A percentile compares a stretch with the other conserved stretches of the same genome.
These are phyloP conservation scores for Rhabdornis inornatus DNA, from an alignment of 2,113 vertebrate species.

Conservation along the genomic window DNA sequence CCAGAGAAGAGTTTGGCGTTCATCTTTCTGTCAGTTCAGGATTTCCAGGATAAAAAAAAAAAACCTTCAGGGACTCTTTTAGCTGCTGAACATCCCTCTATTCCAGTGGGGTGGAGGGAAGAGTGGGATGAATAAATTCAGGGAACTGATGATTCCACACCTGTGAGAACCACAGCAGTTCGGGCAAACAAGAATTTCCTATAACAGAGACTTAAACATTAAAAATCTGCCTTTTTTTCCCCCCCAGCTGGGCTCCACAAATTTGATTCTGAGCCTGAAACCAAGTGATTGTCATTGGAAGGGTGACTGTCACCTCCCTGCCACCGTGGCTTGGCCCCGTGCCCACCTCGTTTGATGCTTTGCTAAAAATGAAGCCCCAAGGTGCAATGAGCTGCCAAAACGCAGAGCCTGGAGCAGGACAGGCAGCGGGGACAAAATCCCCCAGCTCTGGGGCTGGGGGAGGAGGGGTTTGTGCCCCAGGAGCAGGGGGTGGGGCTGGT, in stretches of 20 bases:
- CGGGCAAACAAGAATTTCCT: not conserved
- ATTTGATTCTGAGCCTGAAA: not conserved
- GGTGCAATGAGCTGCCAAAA: not conserved
- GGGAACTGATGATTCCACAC: not conserved
- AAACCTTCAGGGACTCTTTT: not conserved
- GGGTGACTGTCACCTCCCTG: not conserved
- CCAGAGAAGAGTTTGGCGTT: not conserved
- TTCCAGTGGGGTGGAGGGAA: not conserved
- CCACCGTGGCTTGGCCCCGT: not conserved
- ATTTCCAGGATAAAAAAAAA: not conserved
- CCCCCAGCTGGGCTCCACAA: not conserved
- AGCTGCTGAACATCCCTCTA: not conserved
- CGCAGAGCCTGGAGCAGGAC: not conserved
- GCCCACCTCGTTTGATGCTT: not conserved
- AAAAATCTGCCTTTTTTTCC: not conserved
- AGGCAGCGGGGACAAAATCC: rapidly evolving
- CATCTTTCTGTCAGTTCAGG: not conserved
- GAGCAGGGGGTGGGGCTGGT: not conserved
- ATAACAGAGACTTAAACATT: not conserved
- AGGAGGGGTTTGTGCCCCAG: too few relatives aligned
- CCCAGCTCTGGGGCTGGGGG: not conserved
- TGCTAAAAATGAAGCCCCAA: not conserved
- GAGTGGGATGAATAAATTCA: not conserved
- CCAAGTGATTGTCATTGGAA: not conserved
- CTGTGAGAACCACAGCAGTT: not conserved